phyloP scores from a whole-genome alignment of 2,113 vertebrate genomes.

The Dipodomys spectabilis region DNA sequence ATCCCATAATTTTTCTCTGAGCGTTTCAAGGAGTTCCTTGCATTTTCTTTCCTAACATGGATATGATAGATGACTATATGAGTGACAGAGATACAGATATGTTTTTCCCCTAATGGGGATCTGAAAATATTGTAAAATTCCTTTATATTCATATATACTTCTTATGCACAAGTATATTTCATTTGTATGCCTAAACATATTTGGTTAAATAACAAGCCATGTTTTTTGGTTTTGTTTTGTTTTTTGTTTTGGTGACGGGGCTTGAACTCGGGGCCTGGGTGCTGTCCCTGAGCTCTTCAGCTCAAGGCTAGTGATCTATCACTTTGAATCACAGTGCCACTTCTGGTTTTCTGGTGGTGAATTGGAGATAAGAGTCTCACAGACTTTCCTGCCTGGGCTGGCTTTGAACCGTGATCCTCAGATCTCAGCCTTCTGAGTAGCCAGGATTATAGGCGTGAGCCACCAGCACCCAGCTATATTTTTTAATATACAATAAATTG shows the following conservation, averaged over 20 bases:
- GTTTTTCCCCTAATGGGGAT: conserved; percentile 69
- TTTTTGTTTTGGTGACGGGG: neutral
- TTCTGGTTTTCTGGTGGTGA: too few species aligned
- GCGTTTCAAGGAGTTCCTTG: conserved; percentile 83
- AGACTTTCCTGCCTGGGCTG: too few species aligned
- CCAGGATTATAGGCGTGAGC: too few species aligned
- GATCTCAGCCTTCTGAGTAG: too few species aligned
- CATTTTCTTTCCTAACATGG: conserved; percentile 65
- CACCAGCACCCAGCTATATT: too few species aligned
- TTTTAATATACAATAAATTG: neutral
- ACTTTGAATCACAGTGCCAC: too few species aligned
- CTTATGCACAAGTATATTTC: conserved; percentile 57
- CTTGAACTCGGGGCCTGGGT: too few species aligned
- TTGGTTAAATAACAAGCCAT: conserved; percentile 71
- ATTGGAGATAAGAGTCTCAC: too few species aligned
- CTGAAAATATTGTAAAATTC: conserved; percentile 78
- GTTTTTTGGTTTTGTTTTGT: conserved; percentile 53
- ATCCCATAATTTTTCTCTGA: conserved; percentile 84
- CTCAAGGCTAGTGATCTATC: too few species aligned
- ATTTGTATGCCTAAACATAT: conserved; percentile 78
- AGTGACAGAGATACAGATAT: neutral
- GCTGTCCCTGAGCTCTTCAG: too few species aligned
- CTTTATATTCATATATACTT: conserved; percentile 67
- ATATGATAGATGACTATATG: neutral
- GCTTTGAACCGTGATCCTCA: too few species aligned